Evolutionary conservation across 2,888 invertebrate species (phyloP), one percentile per base, ranked within the genome.

Genomic region (Seladonia tumulorum): DNA sequence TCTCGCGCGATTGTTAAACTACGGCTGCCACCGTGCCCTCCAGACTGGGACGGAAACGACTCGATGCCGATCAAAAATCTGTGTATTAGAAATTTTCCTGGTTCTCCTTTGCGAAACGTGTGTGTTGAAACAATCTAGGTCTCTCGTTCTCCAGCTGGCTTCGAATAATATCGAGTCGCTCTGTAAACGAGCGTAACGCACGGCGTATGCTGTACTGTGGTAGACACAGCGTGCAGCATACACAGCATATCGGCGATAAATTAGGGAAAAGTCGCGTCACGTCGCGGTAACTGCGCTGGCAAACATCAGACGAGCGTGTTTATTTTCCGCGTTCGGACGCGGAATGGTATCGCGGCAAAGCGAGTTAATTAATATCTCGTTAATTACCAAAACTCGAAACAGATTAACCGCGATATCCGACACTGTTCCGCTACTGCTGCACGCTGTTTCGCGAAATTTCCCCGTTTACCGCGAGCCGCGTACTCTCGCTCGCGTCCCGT

Each of bases 351-450:
- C 63, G 45, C 29, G 18, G 47, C 29, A 66, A 35, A 76, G 14
- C 63, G 63, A 76, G 63, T 76, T 47, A 63, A 35, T 63, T 47
- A 63, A 63, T 76, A 47, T 42, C 63, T 47, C 22, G 63, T 29
- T 77, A 68, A 77, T 77, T 45, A 35, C 35, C 16, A n/a, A 60
- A 35, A 39, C 57, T 57, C 42, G 42, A 16, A 25, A 71, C 49
- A 42, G 25, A 57, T 29, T 75, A 45, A 39, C 60, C 25, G 25
- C 75, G 29, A 18, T 14, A 60, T 42, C 60, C 63, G 16, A 53
- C 16, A 16, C 7, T 29, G 14, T n/a, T 29, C 1, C 16, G 47
- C 35, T 18, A 29, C 29, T 10, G 66, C 29, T 0, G 8, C 16
- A 22, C 35, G 12, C n/a, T 10, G 57, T 57, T n/a, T 57, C 16